Conservation (phyloP, 2,113 vertebrate genomes). For the Phocoena sinus region DNA sequence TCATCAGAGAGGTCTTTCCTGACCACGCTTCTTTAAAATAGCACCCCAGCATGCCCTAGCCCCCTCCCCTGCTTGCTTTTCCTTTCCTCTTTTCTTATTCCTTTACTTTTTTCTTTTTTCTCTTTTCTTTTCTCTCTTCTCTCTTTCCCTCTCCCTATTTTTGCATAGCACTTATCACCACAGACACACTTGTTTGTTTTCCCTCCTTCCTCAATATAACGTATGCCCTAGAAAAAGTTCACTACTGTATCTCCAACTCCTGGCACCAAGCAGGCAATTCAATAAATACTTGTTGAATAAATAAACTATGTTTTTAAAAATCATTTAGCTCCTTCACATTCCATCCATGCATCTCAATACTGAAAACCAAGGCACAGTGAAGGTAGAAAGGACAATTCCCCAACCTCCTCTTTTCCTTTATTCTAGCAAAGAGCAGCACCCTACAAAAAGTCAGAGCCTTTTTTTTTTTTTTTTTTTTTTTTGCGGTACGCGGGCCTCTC, state of each 20-base stretch:
- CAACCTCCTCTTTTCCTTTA: not conserved
- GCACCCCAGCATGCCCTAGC: not conserved
- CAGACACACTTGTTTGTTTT: not conserved
- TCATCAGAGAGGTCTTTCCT: not conserved
- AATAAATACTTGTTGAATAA: not conserved
- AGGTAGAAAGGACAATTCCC: not conserved
- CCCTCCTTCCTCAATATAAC: not conserved
- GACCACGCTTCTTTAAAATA: not conserved
- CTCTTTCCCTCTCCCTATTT: not conserved
- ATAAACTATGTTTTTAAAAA: not conserved
- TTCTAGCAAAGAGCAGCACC: not conserved
- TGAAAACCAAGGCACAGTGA: not conserved
- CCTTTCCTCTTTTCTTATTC: no score
- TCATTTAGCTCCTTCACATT: not conserved
- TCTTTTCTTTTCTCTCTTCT: accelerated
- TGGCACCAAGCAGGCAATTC: not conserved
- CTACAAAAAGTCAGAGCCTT: not conserved
- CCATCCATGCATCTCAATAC: not conserved
- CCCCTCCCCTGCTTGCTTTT: not conserved
- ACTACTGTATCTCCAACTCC: not conserved
- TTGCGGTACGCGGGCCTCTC: no score
- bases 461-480: no score
- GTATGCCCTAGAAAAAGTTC: not conserved
- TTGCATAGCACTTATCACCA: not conserved
- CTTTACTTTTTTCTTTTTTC: not conserved